Conservation (phyloP, 2,888 invertebrate species). For the Chaetoderma sp. region DNA sequence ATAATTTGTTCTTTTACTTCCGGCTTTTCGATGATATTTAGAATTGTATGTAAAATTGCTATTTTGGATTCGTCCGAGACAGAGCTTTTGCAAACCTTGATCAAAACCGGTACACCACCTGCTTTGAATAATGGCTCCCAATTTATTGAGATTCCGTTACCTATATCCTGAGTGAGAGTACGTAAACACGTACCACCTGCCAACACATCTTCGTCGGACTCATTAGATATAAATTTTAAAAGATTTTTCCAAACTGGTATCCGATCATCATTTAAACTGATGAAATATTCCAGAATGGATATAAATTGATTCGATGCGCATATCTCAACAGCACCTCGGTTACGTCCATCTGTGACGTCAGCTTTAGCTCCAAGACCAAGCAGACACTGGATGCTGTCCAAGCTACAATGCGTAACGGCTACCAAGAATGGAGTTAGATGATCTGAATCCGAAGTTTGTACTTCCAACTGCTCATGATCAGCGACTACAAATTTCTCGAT, state of each 20-base stretch:
- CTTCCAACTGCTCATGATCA: conserved; percentile 59
- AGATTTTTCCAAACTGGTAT: conserved; percentile 65
- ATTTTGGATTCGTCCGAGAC: conserved; percentile 56
- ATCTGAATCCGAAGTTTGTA: conserved; percentile 63
- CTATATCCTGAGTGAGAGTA: conserved; percentile 44
- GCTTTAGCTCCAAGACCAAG: conserved; percentile 60
- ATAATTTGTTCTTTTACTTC: conserved; percentile 60
- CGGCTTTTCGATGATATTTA: conserved; percentile 53
- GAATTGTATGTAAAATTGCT: conserved; percentile 53
- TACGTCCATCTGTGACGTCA: conserved; percentile 53
- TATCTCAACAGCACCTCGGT: conserved; percentile 67
- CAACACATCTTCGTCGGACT: conserved; percentile 59
- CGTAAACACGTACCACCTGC: conserved; percentile 57
- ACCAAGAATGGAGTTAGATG: conserved; percentile 65
- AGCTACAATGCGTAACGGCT: conserved; percentile 57
- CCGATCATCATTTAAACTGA: conserved; percentile 48
- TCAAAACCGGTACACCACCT: conserved; percentile 56
- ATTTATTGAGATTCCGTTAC: conserved; percentile 49
- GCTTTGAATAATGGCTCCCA: conserved; percentile 57
- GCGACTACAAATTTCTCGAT: conserved; percentile 64
- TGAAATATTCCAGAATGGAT: conserved; percentile 57
- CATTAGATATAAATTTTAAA: conserved; percentile 56
- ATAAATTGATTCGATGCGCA: conserved; percentile 58
- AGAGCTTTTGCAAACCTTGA: conserved; percentile 57
- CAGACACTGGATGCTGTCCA: conserved; percentile 60